Conservation (phyloP, 1,140 invertebrate species). For the Ctenoplectra terminalis region DNA sequence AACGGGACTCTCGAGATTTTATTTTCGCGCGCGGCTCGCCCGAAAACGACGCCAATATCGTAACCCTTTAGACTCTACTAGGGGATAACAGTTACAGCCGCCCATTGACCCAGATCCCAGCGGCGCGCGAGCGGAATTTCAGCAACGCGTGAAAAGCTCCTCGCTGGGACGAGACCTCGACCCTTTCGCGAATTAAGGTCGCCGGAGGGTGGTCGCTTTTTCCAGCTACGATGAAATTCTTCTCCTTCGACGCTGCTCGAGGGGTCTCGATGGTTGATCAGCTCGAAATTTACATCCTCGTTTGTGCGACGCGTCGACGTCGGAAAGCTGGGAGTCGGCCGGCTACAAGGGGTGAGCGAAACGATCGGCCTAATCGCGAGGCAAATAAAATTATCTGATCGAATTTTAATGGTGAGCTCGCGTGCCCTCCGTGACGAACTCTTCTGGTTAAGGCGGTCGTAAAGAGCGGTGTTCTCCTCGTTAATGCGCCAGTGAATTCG, state of each 20-base stretch:
- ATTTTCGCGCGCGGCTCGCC: constrained; percentile 20
- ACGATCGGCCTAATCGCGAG: constrained; percentile 71
- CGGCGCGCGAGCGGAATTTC: constrained; percentile 12
- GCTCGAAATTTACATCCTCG: constrained; percentile 61
- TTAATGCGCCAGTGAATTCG: constrained; percentile 18
- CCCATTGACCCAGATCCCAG: constrained; percentile 33
- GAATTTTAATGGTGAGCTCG: constrained; percentile 79
- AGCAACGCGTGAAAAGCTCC: constrained; percentile 6
- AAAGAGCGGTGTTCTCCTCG: constrained; percentile 35
- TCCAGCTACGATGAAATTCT: neutral
- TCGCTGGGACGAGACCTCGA: constrained; percentile 13
- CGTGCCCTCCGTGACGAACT: constrained; percentile 66
- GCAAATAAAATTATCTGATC: constrained; percentile 81
- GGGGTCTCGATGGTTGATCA: constrained; percentile 49
- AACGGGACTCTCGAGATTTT: constrained; percentile 25
- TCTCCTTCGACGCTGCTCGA: constrained; percentile 11
- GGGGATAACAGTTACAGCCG: constrained; percentile 24
- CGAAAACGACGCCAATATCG: constrained; percentile 33
- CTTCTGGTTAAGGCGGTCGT: constrained; percentile 3
- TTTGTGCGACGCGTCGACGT: no score
- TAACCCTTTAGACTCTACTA: constrained; percentile 34
- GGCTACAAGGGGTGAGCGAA: neutral
- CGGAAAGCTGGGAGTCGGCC: neutral
- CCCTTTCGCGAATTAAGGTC: constrained; percentile 15
- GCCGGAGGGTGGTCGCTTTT: neutral